Percentiles rank a stretch among this genome's conserved stretches.
Evolutionary conservation across 1,140 invertebrate genomes (phyloP).

Genomic region (Tetramorium simillimum): DNA sequence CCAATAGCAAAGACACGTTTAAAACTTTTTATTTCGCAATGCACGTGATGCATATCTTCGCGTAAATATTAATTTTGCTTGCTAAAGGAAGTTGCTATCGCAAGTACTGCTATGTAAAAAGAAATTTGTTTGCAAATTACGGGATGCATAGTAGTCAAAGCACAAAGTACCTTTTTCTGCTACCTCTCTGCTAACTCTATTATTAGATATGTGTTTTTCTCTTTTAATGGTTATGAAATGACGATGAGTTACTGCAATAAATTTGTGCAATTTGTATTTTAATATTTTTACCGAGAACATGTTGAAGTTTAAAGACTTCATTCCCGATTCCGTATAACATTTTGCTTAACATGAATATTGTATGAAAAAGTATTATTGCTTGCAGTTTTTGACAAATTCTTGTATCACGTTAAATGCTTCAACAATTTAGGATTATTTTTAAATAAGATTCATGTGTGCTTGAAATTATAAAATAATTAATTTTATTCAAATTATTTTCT

Average conservation of each 20-base stretch:
- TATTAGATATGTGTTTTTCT: background rate
- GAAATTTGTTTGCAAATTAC: conserved; percentile 17
- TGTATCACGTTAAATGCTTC: background rate
- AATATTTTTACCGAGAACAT: background rate
- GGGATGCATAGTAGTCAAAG: conserved; percentile 1
- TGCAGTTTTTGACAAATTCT: background rate
- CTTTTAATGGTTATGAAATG: background rate
- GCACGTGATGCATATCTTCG: background rate
- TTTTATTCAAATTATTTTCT: background rate
- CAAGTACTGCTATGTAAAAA: background rate
- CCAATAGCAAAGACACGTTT: background rate
- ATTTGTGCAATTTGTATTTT: background rate
- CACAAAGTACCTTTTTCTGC: background rate
- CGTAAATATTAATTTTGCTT: conserved; percentile 17
- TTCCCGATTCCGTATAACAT: background rate
- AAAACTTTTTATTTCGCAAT: background rate
- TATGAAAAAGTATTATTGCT: no score
- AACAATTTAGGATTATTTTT: background rate
- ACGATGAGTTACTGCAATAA: background rate
- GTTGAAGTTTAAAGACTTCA: background rate
- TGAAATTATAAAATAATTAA: background rate
- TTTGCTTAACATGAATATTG: background rate
- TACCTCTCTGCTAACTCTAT: background rate
- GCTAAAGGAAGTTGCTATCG: background rate
- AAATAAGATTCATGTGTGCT: background rate